phyloP scores from a whole-genome alignment of 2,888 invertebrate species.

The Arctia plantaginis region DNA sequence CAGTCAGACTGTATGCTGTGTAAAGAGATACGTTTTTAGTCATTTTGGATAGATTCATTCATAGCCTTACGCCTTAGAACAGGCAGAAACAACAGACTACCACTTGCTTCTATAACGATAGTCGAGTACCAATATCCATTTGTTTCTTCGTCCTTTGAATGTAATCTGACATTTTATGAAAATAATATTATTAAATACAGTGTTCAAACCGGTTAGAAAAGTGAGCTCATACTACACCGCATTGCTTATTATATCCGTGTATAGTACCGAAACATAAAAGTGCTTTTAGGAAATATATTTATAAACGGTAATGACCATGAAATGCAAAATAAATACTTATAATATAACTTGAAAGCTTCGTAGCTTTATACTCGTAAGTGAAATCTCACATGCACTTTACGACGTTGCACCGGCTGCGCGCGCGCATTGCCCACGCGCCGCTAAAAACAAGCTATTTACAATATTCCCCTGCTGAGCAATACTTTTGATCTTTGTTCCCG shows the following conservation, averaged over 20 bases:
- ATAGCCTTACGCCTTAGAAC: too few species aligned
- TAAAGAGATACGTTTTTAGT: too few species aligned
- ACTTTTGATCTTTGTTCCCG: slow-evolving; percentile 48
- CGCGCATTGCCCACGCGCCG: slow-evolving; percentile 45
- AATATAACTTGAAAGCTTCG: slow-evolving; percentile 6
- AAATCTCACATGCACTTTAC: slow-evolving; percentile 55
- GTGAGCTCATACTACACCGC: not conserved
- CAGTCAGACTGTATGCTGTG: too few species aligned
- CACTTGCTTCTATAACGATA: too few species aligned
- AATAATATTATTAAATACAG: not conserved
- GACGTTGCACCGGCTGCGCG: slow-evolving; percentile 55
- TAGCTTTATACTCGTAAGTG: slow-evolving; percentile 19
- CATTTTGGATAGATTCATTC: too few species aligned
- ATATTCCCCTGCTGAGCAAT: slow-evolving; percentile 58
- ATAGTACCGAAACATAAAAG: not conserved
- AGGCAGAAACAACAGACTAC: too few species aligned
- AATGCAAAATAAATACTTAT: slow-evolving; percentile 3
- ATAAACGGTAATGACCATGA: not conserved
- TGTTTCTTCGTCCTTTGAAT: not conserved
- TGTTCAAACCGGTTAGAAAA: not conserved
- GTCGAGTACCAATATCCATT: too few species aligned
- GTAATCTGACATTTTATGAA: not conserved
- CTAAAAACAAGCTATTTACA: slow-evolving; percentile 58
- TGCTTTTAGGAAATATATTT: not conserved
- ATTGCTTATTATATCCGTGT: not conserved